A percentile compares a stretch with the other conserved stretches of the same genome.
Evolutionary conservation across 2,113 vertebrate genomes (phyloP).

Genomic region (Phylloscopus whistleri): DNA sequence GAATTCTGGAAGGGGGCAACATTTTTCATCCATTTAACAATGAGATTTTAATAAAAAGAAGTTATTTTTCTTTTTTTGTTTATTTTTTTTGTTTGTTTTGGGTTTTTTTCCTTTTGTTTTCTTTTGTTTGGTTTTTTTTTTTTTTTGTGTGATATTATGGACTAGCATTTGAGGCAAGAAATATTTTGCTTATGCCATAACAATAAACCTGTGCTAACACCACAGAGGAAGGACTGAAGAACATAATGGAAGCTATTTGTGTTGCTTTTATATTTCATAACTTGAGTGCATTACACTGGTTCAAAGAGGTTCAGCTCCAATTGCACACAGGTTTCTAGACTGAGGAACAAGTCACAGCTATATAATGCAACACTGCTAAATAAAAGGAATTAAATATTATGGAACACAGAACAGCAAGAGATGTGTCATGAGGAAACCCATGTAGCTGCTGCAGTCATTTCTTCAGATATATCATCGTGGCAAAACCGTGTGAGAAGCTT

Average conservation of each 20-base stretch:
- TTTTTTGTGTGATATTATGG: background rate
- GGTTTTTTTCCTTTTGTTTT: background rate
- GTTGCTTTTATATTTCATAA: background rate
- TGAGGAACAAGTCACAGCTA: background rate
- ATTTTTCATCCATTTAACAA: slow-evolving; percentile 58
- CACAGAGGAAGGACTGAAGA: background rate
- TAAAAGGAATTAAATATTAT: background rate
- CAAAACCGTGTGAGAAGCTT: slow-evolving; percentile 38
- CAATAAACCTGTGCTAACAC: background rate
- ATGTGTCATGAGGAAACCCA: background rate
- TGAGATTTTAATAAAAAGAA: slow-evolving; percentile 42
- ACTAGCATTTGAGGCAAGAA: background rate
- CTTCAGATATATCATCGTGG: slow-evolving; percentile 33
- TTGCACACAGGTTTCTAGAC: background rate
- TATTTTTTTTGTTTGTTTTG: background rate
- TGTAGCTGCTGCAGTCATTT: background rate
- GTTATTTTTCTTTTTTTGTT: background rate
- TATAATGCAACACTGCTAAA: background rate
- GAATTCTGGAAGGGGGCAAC: slow-evolving; percentile 63
- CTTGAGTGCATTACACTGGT: background rate
- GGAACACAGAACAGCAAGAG: slow-evolving; percentile 24
- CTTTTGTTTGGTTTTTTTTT: background rate
- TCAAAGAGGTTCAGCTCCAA: background rate
- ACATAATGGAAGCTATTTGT: background rate
- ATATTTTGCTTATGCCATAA: background rate